Evolutionary conservation across 2,888 invertebrate genomes (phyloP), one percentile per base, ranked within the genome.

Genomic region (Epinotia demarniana): DNA sequence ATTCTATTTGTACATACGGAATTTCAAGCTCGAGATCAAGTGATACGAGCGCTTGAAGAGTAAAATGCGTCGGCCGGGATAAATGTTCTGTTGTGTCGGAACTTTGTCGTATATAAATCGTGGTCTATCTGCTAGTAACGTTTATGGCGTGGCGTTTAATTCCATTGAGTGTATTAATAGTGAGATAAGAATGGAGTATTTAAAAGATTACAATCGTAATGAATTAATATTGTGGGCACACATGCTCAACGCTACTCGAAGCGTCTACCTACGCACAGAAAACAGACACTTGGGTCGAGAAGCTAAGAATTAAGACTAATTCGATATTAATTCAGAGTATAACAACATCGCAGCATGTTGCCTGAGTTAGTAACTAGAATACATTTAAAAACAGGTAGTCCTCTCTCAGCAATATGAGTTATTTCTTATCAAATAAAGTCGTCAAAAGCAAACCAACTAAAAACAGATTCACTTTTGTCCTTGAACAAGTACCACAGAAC

Each of bases 11-110:
- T 80, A 78, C 77, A 80, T 79, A 78, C 74, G 78, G 77, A 79
- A 78, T 78, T 78, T 78, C 60, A 76, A 77, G 67, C 43, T 58
- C 55, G 77, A 81, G 82, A 81, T 81, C 78, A 72, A 79, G 76
- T 79, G 79, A 70, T 77, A 74, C 71, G 81, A 78, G 78, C 75
- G 79, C 73, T 75, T 55, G 73, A 75, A 78, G 79, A 81, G 80
- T 84, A 83, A 83, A 83, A 83, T 82, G 81, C 78, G 80, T 80
- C 64, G 78, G 77, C 9, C 57, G 76, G 78, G 76, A 78, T 78
- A 80, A 84, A 84, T 80, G 79, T 83, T 83, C 79, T 81, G 80
- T 82, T 80, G 74, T 76, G 78, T 73, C 78, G 76, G 73, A 77
- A 73, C 66, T 66, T 39, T 74, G 75, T 77, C 73, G 62, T 72